Evolutionary conservation across 2,797 vertebrate genomes (phyloP).

Genomic region (Myotis findleyi): DNA sequence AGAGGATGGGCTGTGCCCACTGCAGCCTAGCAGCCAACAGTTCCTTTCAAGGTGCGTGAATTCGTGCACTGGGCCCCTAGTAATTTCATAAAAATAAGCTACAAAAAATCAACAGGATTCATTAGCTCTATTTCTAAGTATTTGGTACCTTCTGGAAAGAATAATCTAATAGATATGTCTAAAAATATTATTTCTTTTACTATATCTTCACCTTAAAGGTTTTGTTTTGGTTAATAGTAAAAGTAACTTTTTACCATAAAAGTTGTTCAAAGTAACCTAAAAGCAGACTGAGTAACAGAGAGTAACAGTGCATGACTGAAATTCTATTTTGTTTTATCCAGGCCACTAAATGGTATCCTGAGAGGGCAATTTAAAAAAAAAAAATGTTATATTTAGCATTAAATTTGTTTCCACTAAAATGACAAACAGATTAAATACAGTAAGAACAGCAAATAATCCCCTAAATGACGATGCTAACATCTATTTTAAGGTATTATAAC

Average conservation of each 20-base stretch:
- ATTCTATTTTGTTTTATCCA: not conserved
- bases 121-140: not conserved
- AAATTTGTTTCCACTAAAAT: conserved; percentile 52
- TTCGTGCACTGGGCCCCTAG: no score
- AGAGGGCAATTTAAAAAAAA: no score
- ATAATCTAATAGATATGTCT: not conserved
- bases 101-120: not conserved
- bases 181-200: not conserved
- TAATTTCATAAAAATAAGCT: conserved; percentile 38
- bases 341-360: not conserved
- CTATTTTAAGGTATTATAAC: not conserved
- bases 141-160: not conserved
- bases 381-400: conserved; percentile 32
- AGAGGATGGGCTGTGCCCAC: no score
- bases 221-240: conserved; percentile 25
- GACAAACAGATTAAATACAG: not conserved
- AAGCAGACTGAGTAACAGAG: not conserved
- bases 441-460: conserved; percentile 13
- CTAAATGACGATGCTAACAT: not conserved
- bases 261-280: not conserved
- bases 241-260: conserved; percentile 12
- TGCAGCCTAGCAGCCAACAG: no score
- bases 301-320: not conserved
- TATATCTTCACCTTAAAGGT: not conserved
- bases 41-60: no score